Evolutionary conservation across 1,140 invertebrate species (phyloP).

Genomic region (Chlorops oryzae): DNA sequence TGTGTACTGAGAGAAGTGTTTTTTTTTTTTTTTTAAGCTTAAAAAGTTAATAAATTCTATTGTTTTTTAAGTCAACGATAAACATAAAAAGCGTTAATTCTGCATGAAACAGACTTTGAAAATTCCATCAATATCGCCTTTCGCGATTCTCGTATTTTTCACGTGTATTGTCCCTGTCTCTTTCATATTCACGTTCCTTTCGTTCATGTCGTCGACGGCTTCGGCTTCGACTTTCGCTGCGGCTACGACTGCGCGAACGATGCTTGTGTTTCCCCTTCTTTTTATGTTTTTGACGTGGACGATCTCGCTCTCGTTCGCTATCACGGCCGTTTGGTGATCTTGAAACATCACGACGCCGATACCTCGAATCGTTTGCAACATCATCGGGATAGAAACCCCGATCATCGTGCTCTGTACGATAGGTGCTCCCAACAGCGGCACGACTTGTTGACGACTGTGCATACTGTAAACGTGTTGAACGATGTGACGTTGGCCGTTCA

Average conservation of each 20-base stretch:
- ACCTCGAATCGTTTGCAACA: conserved; percentile 11
- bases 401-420: conserved; percentile 41
- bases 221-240: conserved; percentile 26
- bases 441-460: conserved; percentile 12
- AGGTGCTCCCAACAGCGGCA: conserved; percentile 13
- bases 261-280: conserved; percentile 42
- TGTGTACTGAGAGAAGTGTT: too few species aligned
- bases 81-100: too few species aligned
- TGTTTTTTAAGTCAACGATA: too few species aligned
- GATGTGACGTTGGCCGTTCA: conserved; percentile 5
- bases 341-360: neutral
- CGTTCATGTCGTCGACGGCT: conserved; percentile 5
- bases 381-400: conserved; percentile 25
- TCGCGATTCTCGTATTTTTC: too few species aligned
- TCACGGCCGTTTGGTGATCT: conserved; percentile 2
- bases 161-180: too few species aligned
- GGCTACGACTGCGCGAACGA: conserved; percentile 34
- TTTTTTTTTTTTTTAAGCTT: too few species aligned
- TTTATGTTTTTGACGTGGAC: conserved; percentile 39
- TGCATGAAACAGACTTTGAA: too few species aligned
- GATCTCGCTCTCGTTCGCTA: conserved; percentile 19
- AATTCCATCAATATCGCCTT: too few species aligned
- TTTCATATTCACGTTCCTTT: conserved; percentile 1
- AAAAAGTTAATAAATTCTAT: too few species aligned
- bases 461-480: neutral